Evolutionary conservation across 2,113 vertebrate genomes (phyloP), one percentile per base, ranked within the genome.

Genomic region (Suricata suricatta): DNA sequence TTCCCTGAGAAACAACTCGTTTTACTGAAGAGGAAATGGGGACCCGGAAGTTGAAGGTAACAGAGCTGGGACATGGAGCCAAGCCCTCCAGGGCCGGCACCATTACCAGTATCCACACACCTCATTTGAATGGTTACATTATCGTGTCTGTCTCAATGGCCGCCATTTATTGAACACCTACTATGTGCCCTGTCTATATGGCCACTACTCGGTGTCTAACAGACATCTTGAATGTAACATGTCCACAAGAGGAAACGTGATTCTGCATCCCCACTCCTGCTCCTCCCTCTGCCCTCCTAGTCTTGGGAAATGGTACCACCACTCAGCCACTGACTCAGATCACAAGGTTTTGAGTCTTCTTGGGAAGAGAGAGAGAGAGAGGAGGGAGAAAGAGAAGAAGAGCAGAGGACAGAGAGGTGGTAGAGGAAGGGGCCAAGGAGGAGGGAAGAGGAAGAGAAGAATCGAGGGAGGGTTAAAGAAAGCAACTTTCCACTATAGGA

Each of bases 111-210:
- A 50, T 2, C 17, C 77, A 15, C 76, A 4, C 0, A 12, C 21
- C 68, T 68, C 87, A 2, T 16, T 25, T 12, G 31, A 77, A 31
- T 6, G 1, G 35, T 31, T 84, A 25, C 8, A 5, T 14, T 38
- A 13, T 6, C 68, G 2, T 16, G 25, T 50, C 29, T 15, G 27
- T 60, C 31, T 74, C 23, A 41, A 69, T 14, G 17, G 72, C 47
- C 25, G 9, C 29, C 14, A 2, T 17, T 17, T 71, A 31, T 13
- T 41, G n/a, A 57, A 35, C 31, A 38, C 25, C 52, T 27, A 9
- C 89, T 44, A 4, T 1, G 1, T 25, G 33, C n/a, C 63, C 63
- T 27, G 9, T 54, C 13, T 7, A 1, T 5, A 0, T 8, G 6
- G 12, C 23, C 52, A n/a, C 47, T 15, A 7, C n/a, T 4, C 31